phyloP scores from a whole-genome alignment of 2,888 invertebrate species.

The Neoascia interrupta region DNA sequence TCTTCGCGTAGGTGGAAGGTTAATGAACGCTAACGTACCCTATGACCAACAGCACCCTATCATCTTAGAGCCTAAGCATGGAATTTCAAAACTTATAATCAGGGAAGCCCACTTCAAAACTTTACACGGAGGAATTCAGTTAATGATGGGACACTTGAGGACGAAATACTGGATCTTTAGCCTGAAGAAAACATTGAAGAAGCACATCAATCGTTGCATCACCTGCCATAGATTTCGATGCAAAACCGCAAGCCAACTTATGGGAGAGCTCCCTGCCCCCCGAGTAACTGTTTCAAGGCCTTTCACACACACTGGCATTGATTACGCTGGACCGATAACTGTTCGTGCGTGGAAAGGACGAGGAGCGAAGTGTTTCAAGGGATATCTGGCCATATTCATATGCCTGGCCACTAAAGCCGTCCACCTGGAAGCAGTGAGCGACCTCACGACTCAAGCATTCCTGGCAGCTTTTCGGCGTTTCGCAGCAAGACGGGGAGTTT shows the following conservation, averaged over 20 bases:
- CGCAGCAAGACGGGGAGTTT: constrained; percentile 70
- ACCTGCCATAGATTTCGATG: constrained; percentile 2
- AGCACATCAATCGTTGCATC: constrained; percentile 1
- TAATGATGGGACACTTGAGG: not conserved
- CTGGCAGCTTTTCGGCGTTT: constrained; percentile 71
- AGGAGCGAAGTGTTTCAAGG: constrained; percentile 64
- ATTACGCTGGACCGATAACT: constrained; percentile 70
- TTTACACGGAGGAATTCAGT: constrained; percentile 8
- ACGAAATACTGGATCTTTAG: constrained; percentile 5
- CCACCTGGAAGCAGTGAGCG: constrained; percentile 35
- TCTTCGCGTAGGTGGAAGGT: constrained; percentile 2
- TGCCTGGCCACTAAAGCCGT: constrained; percentile 67
- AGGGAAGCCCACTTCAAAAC: constrained; percentile 4
- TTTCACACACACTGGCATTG: constrained; percentile 62
- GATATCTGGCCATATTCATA: constrained; percentile 71
- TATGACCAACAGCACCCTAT: constrained; percentile 12
- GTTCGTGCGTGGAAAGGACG: constrained; percentile 39
- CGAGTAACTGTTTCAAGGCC: constrained; percentile 49
- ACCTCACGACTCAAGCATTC: constrained; percentile 70
- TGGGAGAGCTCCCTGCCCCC: constrained; percentile 72
- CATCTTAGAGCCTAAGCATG: not conserved
- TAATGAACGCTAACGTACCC: not conserved
- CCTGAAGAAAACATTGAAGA: not conserved
- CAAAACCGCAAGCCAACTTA: constrained; percentile 46
- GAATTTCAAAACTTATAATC: not conserved